Percentiles rank a stretch among this genome's conserved stretches.
Evolutionary conservation across 2,113 vertebrate genomes (phyloP).

Genomic region (Muscicapa adusta): DNA sequence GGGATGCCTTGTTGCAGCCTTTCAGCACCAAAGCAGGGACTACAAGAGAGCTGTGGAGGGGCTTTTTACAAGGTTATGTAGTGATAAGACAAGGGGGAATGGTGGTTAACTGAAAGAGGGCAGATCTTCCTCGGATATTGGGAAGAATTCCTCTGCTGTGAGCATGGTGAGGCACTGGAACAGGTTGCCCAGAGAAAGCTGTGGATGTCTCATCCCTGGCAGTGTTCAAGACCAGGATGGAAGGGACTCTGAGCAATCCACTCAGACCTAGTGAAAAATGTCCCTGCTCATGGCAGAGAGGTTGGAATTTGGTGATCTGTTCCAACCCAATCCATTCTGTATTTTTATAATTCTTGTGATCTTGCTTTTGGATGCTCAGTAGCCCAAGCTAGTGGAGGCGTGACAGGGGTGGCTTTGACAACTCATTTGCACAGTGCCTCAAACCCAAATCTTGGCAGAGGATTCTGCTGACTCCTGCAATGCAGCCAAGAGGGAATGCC

Average conservation of each 20-base stretch:
- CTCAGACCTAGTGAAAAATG: not conserved
- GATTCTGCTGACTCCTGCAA: slow-evolving; percentile 3
- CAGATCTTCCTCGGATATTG: not conserved
- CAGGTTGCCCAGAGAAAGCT: not conserved
- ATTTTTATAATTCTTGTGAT: not conserved
- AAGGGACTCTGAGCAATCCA: not conserved
- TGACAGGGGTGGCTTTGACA: not conserved
- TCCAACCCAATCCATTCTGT: not conserved
- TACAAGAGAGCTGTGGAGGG: not conserved
- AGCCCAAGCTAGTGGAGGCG: not conserved
- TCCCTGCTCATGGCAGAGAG: not conserved
- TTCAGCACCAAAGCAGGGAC: not conserved
- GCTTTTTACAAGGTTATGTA: not conserved
- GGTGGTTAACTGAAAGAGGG: not conserved
- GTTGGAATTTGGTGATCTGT: not conserved
- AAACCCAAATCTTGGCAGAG: slow-evolving; percentile 8
- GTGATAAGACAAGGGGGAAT: too few species aligned
- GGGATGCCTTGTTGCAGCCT: not conserved
- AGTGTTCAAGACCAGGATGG: not conserved
- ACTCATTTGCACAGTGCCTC: not conserved
- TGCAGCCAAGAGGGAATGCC: not conserved
- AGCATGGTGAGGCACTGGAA: not conserved
- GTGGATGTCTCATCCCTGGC: not conserved
- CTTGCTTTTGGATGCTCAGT: not conserved
- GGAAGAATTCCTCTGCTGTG: not conserved